Percentiles rank a stretch among this genome's conserved stretches.
Evolutionary conservation across 2,888 invertebrate genomes (phyloP).

Genomic region (Xestia xanthographa): DNA sequence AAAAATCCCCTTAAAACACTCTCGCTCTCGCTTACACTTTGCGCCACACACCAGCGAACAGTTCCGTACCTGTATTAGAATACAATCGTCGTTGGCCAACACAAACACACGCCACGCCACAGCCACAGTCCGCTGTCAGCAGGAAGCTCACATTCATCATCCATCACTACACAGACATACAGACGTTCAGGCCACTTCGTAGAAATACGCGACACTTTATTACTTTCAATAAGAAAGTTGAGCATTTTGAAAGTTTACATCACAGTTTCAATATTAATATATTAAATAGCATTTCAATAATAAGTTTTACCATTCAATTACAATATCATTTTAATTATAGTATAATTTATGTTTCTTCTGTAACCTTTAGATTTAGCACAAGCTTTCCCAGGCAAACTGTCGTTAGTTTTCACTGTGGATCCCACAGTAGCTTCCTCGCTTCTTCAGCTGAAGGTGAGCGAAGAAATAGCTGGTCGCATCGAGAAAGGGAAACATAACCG

Average conservation of each 20-base stretch:
- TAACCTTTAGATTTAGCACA: background rate
- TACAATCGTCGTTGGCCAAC: conserved; percentile 47
- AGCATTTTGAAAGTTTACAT: background rate
- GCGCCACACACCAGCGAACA: conserved; percentile 23
- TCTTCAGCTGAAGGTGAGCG: no score
- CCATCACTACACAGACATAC: conserved; percentile 29
- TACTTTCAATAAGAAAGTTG: conserved; percentile 14
- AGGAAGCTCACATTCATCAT: conserved; percentile 58
- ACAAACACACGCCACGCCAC: conserved; percentile 54
- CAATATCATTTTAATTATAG: no score
- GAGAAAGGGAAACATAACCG: no score
- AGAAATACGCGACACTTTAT: background rate
- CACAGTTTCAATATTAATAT: background rate
- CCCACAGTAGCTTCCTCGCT: no score
- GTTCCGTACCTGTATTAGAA: conserved; percentile 57
- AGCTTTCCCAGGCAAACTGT: background rate
- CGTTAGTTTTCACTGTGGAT: background rate
- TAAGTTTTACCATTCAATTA: background rate
- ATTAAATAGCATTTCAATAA: background rate
- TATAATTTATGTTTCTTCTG: background rate
- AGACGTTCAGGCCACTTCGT: background rate
- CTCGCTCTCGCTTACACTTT: background rate
- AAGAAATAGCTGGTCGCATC: no score
- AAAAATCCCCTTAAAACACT: background rate
- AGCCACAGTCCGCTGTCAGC: conserved; percentile 49